phyloP scores from a whole-genome alignment of 92 coral and sea anemone species.

The Phymanthus crucifer region DNA sequence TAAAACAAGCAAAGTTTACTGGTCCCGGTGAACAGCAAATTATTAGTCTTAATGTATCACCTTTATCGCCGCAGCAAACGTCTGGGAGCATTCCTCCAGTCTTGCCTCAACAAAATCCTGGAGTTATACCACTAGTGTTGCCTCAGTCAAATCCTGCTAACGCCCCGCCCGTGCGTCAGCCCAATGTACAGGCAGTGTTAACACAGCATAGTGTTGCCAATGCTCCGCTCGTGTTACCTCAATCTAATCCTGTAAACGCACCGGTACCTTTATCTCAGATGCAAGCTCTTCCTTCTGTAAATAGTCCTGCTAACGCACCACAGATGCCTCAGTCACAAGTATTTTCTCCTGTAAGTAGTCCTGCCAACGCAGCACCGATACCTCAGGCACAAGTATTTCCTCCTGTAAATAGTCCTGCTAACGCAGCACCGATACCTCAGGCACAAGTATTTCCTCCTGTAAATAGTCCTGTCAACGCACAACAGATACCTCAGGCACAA shows the following conservation, averaged over 20 bases:
- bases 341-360: background rate
- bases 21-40: constrained; percentile 4
- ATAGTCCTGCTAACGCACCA: background rate
- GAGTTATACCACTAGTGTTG: background rate
- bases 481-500: background rate
- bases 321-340: background rate
- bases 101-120: background rate
- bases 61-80: background rate
- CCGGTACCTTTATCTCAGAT: too few relatives aligned
- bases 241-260: too few relatives aligned
- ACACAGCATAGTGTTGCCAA: background rate
- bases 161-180: background rate
- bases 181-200: background rate
- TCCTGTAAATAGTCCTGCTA: background rate
- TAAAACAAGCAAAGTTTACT: background rate
- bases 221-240: background rate
- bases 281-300: too few relatives aligned
- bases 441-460: too few relatives aligned
- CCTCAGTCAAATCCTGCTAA: background rate
- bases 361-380: background rate
- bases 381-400: too few relatives aligned
- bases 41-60: constrained; percentile 3
- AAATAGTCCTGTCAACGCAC: background rate
- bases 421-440: too few relatives aligned
- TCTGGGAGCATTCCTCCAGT: background rate